Percentiles rank a stretch among this genome's conserved stretches.
Conservation (phyloP, 2,113 vertebrate genomes). For the Engraulis encrasicolus region DNA sequence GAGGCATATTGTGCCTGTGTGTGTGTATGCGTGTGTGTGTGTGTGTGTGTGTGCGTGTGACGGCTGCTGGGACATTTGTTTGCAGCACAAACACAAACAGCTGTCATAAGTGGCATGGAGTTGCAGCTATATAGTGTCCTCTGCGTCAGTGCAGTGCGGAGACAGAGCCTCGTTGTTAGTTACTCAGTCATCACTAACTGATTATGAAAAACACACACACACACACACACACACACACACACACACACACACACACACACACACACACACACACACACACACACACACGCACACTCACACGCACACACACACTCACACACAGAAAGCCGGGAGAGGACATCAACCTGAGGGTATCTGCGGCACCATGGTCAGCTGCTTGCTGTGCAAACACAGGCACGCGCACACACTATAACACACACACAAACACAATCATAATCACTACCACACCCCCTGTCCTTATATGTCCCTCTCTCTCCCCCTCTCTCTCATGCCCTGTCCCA, state of each 20-base stretch:
- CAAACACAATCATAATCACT: no score
- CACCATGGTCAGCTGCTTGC: background rate
- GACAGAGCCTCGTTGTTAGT: constrained; percentile 2
- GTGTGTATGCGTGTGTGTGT: background rate
- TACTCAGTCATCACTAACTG: background rate
- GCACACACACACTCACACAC: background rate
- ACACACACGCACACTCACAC: background rate
- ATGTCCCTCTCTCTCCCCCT: no score
- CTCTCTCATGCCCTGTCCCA: no score
- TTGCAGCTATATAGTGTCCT: background rate
- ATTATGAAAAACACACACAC: background rate
- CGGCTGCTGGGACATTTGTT: background rate
- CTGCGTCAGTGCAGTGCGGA: background rate
- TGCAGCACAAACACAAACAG: background rate
- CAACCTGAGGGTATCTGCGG: background rate
- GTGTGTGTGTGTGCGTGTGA: background rate
- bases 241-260: background rate
- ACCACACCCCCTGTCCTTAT: no score
- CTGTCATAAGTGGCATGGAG: background rate
- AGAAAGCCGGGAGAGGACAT: background rate
- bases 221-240: background rate
- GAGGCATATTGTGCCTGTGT: background rate
- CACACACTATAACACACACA: background rate
- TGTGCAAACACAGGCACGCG: background rate
- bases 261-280: background rate